Percentiles rank a stretch among this genome's conserved stretches.
phyloP scores from a whole-genome alignment of 2,888 invertebrate species.

The Lasioglossum villosulum region DNA sequence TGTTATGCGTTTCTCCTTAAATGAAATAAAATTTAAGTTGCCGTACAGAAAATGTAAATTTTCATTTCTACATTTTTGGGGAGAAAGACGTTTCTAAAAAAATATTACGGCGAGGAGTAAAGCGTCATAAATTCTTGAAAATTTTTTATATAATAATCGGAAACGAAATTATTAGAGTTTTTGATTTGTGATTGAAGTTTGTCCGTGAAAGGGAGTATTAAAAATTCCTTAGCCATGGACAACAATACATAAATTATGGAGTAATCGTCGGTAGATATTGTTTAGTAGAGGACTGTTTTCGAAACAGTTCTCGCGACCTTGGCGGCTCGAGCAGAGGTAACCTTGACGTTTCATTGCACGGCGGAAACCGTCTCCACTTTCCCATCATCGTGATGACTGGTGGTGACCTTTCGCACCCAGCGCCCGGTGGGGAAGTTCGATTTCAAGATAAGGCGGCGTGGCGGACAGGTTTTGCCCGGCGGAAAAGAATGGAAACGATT shows the following conservation, averaged over 20 bases:
- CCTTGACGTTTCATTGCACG: neutral
- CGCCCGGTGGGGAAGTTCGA: conserved; percentile 9
- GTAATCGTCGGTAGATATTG: no score
- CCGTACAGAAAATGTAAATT: no score
- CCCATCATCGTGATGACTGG: conserved; percentile 15
- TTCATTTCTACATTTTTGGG: no score
- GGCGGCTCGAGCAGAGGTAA: neutral
- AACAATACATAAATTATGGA: no score
- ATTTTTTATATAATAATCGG: no score
- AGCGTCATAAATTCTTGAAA: no score
- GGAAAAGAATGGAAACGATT: conserved; percentile 46
- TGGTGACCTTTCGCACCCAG: conserved; percentile 7
- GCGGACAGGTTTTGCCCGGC: neutral
- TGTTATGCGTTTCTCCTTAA: no score
- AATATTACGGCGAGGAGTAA: no score
- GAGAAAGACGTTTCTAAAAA: no score
- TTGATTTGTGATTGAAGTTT: neutral
- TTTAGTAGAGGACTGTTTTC: neutral
- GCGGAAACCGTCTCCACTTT: neutral
- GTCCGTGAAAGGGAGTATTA: neutral
- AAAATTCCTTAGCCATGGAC: no score
- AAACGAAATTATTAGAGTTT: no score
- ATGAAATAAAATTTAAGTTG: no score
- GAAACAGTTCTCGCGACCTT: neutral
- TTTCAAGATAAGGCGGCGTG: conserved; percentile 5